Conservation (phyloP, 1,140 invertebrate species). For the Forficula auricularia region DNA sequence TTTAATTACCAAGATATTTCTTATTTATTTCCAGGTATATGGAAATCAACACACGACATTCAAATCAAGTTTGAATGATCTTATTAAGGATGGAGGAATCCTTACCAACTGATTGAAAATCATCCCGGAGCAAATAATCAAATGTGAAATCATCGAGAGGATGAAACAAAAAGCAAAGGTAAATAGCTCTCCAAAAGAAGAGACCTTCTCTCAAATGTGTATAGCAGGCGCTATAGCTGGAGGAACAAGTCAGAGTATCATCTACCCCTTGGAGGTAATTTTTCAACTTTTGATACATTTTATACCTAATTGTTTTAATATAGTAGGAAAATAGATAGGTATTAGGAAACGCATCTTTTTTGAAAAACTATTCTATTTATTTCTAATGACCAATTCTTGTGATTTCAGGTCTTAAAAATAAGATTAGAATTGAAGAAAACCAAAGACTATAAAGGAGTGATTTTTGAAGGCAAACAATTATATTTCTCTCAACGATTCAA, state of each 20-base stretch:
- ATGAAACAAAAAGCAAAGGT: slow-evolving; percentile 69
- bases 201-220: slow-evolving; percentile 80
- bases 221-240: slow-evolving; percentile 87
- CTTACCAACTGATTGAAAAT: slow-evolving; percentile 97
- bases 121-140: slow-evolving; percentile 97
- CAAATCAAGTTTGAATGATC: slow-evolving; percentile 49
- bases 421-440: slow-evolving; percentile 87
- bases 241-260: slow-evolving; percentile 83
- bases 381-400: no score
- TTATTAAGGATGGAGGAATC: slow-evolving; percentile 88
- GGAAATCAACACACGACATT: slow-evolving; percentile 52
- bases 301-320: no score
- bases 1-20: no score
- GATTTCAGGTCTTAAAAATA: slow-evolving; percentile 78
- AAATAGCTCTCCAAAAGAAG: slow-evolving; percentile 45
- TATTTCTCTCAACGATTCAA: slow-evolving; percentile 64
- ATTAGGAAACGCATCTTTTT: no score
- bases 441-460: slow-evolving; percentile 82
- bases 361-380: no score
- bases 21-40: slow-evolving; percentile 42
- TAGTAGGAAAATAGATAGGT: no score
- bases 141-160: slow-evolving; percentile 91
- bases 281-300: no score
- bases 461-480: slow-evolving; percentile 73
- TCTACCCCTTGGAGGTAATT: slow-evolving; percentile 89